These are phyloP conservation scores for Callopanchax toddi DNA, from an alignment of 2,113 vertebrate species.

Conservation along the genomic window DNA sequence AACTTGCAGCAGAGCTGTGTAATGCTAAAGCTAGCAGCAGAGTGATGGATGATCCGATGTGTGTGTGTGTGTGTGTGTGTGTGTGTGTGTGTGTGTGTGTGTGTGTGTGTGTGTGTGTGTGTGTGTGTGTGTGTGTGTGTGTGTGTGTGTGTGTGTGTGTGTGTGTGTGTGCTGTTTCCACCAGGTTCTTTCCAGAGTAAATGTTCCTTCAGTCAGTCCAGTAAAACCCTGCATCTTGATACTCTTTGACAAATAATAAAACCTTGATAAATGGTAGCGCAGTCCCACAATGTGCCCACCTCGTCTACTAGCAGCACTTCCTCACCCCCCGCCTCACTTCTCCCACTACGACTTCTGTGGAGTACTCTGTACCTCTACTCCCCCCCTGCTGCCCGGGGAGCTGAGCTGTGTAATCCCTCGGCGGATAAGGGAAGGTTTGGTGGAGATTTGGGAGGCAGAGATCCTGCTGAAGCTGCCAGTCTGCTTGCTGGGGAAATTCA, in stretches of 20 bases:
- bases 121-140: conserved; percentile 25
- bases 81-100: no score
- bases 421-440: conserved; percentile 65
- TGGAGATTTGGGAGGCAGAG: conserved; percentile 70
- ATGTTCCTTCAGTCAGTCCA: conserved; percentile 38
- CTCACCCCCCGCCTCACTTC: conserved; percentile 15
- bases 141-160: no score
- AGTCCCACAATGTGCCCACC: conserved; percentile 53
- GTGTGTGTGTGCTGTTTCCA: no score
- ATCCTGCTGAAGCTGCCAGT: conserved; percentile 73
- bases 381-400: conserved; percentile 56
- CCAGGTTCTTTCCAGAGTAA: conserved; percentile 28
- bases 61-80: no score
- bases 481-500: conserved; percentile 69
- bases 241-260: conserved; percentile 69
- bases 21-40: no score
- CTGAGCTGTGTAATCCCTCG: conserved; percentile 71
- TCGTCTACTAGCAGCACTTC: conserved; percentile 50
- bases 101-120: no score
- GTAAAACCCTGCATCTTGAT: conserved; percentile 53
- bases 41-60: no score
- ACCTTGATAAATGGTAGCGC: conserved; percentile 62
- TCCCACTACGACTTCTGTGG: conserved; percentile 11
- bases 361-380: conserved; percentile 38
- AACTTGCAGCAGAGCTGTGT: no score